phyloP scores from a whole-genome alignment of 2,888 invertebrate species.

The Orthosia gracilis region DNA sequence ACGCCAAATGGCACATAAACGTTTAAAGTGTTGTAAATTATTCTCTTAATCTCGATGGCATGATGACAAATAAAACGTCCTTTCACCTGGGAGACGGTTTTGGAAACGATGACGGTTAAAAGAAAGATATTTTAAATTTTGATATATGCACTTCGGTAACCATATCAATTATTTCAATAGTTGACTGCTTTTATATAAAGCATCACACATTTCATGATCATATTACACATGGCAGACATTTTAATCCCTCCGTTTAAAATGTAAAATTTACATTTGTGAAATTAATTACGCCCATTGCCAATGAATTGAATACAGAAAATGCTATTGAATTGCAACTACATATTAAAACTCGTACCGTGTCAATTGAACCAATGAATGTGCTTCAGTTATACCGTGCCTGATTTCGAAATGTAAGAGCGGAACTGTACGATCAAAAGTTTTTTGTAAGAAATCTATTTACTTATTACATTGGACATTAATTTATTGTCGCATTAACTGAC shows the following conservation, averaged over 20 bases:
- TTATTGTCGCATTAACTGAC: slow-evolving; percentile 87
- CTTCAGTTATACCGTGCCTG: slow-evolving; percentile 35
- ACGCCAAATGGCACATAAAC: slow-evolving; percentile 85
- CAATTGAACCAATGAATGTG: slow-evolving; percentile 55
- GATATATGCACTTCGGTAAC: slow-evolving; percentile 21
- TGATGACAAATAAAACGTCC: slow-evolving; percentile 84
- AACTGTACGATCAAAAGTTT: slow-evolving; percentile 67
- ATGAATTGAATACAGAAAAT: slow-evolving; percentile 31
- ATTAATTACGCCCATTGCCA: slow-evolving; percentile 42
- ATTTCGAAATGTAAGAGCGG: slow-evolving; percentile 73
- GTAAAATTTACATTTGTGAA: slow-evolving; percentile 29
- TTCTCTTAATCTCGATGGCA: slow-evolving; percentile 78
- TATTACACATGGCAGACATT: slow-evolving; percentile 17
- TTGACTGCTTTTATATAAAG: slow-evolving; percentile 6
- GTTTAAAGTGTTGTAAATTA: slow-evolving; percentile 84
- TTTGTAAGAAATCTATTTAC: slow-evolving; percentile 80
- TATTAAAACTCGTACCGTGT: slow-evolving; percentile 41
- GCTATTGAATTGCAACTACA: slow-evolving; percentile 52
- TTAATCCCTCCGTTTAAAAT: slow-evolving; percentile 31
- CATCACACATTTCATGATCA: slow-evolving; percentile 40
- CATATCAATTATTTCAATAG: slow-evolving; percentile 29
- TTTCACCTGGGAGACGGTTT: slow-evolving; percentile 81
- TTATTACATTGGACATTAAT: slow-evolving; percentile 86
- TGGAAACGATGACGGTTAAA: slow-evolving; percentile 37
- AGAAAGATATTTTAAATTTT: slow-evolving; percentile 22